These are phyloP conservation scores for Conchocele bisecta DNA, from an alignment of 2,888 invertebrate species.

Conservation along the genomic window DNA sequence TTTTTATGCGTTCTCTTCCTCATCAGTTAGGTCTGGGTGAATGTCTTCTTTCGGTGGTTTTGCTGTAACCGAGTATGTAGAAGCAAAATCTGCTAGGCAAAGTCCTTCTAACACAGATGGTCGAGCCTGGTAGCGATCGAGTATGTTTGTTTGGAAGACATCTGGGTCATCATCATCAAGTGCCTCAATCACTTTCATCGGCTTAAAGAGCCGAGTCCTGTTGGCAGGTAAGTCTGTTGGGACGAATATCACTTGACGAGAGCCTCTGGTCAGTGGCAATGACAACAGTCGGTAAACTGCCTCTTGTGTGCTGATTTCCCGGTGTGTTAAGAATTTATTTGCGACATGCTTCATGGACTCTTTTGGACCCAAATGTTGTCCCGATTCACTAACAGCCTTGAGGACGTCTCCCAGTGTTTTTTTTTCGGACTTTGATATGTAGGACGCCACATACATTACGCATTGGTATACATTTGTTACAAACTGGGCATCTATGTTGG, in stretches of 20 bases:
- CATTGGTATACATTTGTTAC: conserved; percentile 48
- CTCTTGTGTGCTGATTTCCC: conserved; percentile 54
- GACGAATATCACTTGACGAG: conserved; percentile 35
- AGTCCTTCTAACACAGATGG: conserved; percentile 14
- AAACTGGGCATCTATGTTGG: conserved; percentile 55
- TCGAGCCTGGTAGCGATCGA: conserved; percentile 23
- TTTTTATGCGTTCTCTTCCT: no score
- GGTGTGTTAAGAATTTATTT: conserved; percentile 44
- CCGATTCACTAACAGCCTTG: conserved; percentile 28
- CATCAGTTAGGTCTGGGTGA: neutral
- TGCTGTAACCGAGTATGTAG: neutral
- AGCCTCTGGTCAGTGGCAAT: conserved; percentile 25
- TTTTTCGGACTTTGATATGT: conserved; percentile 49
- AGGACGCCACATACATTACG: conserved; percentile 54
- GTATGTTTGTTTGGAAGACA: conserved; percentile 13
- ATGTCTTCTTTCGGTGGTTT: neutral
- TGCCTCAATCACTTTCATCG: conserved; percentile 21
- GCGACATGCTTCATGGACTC: conserved; percentile 33
- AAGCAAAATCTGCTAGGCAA: conserved; percentile 30
- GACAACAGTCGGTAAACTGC: conserved; percentile 43
- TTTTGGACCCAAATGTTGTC: conserved; percentile 21
- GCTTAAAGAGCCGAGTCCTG: conserved; percentile 40
- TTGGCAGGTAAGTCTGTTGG: conserved; percentile 41
- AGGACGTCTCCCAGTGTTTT: conserved; percentile 41
- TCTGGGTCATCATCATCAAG: conserved; percentile 51